phyloP scores from a whole-genome alignment of 2,888 invertebrate species.

The Harpalus rubripes region DNA sequence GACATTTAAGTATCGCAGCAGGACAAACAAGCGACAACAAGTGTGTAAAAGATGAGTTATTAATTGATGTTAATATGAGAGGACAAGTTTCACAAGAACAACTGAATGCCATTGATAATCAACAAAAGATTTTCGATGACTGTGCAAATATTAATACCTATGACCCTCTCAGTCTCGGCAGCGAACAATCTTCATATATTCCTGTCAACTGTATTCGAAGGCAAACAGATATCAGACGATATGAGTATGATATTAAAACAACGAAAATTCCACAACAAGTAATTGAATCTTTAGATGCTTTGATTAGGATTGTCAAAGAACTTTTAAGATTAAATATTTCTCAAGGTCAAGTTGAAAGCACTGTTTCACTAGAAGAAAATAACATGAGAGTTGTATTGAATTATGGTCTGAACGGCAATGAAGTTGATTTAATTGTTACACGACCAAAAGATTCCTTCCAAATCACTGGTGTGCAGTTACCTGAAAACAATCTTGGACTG shows the following conservation, averaged over 20 bases:
- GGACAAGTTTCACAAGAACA: constrained; percentile 75
- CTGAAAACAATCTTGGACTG: constrained; percentile 64
- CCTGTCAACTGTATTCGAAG: constrained; percentile 71
- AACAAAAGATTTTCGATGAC: constrained; percentile 70
- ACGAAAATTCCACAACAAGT: constrained; percentile 71
- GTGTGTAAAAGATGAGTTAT: constrained; percentile 73
- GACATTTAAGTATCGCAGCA: constrained; percentile 72
- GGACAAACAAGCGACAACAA: constrained; percentile 73
- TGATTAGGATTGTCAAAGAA: constrained; percentile 3
- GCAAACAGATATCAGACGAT: constrained; percentile 74
- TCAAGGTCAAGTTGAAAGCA: constrained; percentile 69
- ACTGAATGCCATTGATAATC: constrained; percentile 68
- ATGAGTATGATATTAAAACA: constrained; percentile 72
- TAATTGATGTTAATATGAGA: constrained; percentile 72
- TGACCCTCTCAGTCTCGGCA: constrained; percentile 64
- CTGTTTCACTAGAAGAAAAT: constrained; percentile 69
- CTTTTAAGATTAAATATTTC: constrained; percentile 50
- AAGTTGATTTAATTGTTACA: constrained; percentile 71
- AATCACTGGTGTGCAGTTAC: constrained; percentile 70
- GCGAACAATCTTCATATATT: constrained; percentile 63
- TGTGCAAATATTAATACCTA: constrained; percentile 70
- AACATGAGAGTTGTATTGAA: constrained; percentile 70
- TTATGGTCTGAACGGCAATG: constrained; percentile 71
- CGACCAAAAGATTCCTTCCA: constrained; percentile 72
- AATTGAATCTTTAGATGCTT: neutral